Percentiles rank a stretch among this genome's conserved stretches.
These are phyloP conservation scores for Perognathus longimembris DNA, from an alignment of 2,113 vertebrate genomes.

Conservation along the genomic window DNA sequence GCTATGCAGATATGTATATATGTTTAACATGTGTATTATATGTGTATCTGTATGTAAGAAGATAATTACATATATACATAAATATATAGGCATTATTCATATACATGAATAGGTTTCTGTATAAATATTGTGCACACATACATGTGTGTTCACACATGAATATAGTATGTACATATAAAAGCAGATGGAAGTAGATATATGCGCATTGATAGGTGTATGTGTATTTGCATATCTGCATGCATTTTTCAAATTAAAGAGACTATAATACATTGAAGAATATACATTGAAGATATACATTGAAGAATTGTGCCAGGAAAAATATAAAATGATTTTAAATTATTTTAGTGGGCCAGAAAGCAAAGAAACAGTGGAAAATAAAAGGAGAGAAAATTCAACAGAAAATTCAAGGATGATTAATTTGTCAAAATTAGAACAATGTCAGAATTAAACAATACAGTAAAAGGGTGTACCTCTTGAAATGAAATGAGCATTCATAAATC, in stretches of 20 bases:
- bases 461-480: neutral
- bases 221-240: neutral
- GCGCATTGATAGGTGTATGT: neutral
- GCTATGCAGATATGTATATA: no score
- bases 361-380: neutral
- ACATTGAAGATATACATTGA: neutral
- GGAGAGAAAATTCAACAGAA: no score
- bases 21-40: no score
- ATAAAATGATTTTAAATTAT: neutral
- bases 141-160: accelerated
- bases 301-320: neutral
- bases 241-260: neutral
- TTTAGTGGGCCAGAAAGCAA: neutral
- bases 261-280: no score
- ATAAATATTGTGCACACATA: neutral
- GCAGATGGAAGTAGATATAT: neutral
- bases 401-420: no score
- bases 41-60: no score
- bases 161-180: neutral
- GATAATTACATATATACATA: no score
- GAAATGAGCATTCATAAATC: neutral
- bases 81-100: no score
- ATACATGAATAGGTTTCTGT: neutral
- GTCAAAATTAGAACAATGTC: neutral
- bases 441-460: neutral